A percentile compares a stretch with the other conserved stretches of the same genome.
These are phyloP conservation scores for Ceratina australensis DNA, from an alignment of 1,140 invertebrate species.

Conservation along the genomic window DNA sequence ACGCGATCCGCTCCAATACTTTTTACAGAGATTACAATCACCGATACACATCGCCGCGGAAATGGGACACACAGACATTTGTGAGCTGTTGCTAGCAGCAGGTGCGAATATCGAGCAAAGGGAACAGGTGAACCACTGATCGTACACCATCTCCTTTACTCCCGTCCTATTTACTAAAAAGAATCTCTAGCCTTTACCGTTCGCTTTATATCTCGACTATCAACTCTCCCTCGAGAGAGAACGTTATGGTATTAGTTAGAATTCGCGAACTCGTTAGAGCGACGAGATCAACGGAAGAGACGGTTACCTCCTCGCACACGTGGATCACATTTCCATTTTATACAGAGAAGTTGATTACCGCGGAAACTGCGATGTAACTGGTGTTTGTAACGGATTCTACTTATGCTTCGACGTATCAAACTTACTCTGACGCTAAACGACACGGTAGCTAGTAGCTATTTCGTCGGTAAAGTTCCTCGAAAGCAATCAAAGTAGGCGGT, in stretches of 20 bases:
- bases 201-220: no score
- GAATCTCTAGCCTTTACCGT: not conserved
- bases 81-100: slow-evolving; percentile 83
- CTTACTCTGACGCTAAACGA: not conserved
- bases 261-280: not conserved
- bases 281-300: not conserved
- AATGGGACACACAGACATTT: slow-evolving; percentile 84
- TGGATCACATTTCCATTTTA: not conserved
- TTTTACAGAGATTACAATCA: slow-evolving; percentile 82
- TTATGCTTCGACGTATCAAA: not conserved
- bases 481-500: slow-evolving; percentile 26
- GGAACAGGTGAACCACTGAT: slow-evolving; percentile 81
- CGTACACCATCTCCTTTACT: not conserved
- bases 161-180: not conserved
- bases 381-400: not conserved
- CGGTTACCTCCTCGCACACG: not conserved
- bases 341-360: not conserved
- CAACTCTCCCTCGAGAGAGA: no score
- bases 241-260: no score
- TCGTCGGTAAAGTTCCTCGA: not conserved
- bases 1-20: not conserved
- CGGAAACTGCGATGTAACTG: not conserved
- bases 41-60: slow-evolving; percentile 86
- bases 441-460: not conserved
- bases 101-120: slow-evolving; percentile 84